phyloP scores from a whole-genome alignment of 1,140 invertebrate species.

The Microvelia longipes region DNA sequence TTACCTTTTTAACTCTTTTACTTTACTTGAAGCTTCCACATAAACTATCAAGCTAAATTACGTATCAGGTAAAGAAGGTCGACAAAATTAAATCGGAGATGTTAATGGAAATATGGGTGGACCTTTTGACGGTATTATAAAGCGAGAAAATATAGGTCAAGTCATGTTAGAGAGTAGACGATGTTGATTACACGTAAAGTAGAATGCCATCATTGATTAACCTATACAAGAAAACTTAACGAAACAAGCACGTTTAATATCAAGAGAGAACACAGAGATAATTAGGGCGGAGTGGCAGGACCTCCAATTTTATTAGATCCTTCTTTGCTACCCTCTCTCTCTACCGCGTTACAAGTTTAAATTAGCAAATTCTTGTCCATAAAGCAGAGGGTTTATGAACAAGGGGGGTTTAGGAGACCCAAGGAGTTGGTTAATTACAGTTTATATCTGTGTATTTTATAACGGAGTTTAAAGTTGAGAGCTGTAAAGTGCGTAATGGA shows the following conservation, averaged over 20 bases:
- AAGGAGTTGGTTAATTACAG: background rate
- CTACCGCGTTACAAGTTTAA: background rate
- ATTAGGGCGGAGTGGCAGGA: background rate
- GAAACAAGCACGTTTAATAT: background rate
- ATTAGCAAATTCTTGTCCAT: background rate
- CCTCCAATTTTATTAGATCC: background rate
- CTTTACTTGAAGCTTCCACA: no score
- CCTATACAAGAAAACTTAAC: background rate
- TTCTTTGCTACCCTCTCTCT: no score
- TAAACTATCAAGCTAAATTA: background rate
- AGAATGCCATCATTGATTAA: background rate
- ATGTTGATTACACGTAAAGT: background rate
- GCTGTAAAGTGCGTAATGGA: background rate
- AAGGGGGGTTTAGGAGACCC: background rate
- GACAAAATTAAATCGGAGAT: background rate
- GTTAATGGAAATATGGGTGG: background rate
- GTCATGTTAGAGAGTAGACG: background rate
- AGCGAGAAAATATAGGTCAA: background rate
- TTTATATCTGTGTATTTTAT: background rate
- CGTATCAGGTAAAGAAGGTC: background rate
- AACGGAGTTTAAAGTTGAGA: background rate
- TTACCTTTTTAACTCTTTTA: no score
- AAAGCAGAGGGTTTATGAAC: background rate
- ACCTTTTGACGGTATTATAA: background rate
- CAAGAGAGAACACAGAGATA: background rate